phyloP scores from a whole-genome alignment of 2,113 vertebrate genomes.

The Callipepla californica region DNA sequence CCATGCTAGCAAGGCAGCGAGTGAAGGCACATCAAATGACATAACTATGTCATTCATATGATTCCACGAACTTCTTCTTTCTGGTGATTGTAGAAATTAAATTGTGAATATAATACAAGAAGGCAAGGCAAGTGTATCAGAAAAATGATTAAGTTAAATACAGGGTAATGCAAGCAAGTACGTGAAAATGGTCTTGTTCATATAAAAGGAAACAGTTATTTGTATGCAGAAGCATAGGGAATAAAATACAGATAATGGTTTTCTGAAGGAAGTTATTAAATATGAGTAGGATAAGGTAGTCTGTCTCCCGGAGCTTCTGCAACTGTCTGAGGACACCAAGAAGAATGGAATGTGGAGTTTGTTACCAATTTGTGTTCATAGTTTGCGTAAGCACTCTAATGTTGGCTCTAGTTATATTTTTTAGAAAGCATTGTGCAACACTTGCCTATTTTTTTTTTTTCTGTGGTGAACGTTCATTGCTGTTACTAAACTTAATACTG shows the following conservation, averaged over 20 bases:
- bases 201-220: not conserved
- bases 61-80: not conserved
- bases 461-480: not conserved
- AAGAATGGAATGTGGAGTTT: not conserved
- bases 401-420: not conserved
- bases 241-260: not conserved
- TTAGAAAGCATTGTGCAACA: not conserved
- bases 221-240: not conserved
- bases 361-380: fast-evolving
- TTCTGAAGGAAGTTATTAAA: not conserved
- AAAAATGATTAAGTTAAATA: not conserved
- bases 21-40: not conserved
- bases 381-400: not conserved
- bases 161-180: not conserved
- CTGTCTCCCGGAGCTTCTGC: not conserved
- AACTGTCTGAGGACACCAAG: not conserved
- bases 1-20: not conserved
- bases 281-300: not conserved
- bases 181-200: not conserved
- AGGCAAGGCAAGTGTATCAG: not conserved
- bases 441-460: not conserved
- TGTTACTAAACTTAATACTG: not conserved
- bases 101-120: not conserved
- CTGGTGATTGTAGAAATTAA: not conserved
- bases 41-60: not conserved